Evolutionary conservation across 2,113 vertebrate genomes (phyloP).

Genomic region (Helogale parvula): DNA sequence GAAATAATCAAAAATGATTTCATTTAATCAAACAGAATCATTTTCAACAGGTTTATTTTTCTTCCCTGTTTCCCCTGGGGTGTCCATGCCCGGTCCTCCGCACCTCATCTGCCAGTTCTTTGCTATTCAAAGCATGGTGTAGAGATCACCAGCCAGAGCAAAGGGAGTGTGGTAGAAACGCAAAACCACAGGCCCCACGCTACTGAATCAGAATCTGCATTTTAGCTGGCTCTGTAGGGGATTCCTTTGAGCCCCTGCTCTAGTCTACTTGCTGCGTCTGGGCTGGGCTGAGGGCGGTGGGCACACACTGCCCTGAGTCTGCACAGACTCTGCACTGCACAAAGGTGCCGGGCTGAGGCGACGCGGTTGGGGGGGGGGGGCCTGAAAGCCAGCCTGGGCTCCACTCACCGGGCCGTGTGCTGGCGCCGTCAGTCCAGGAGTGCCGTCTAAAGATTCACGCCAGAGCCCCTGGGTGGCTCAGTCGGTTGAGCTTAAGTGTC

Average conservation of each 20-base stretch:
- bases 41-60: neutral
- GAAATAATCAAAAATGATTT: slow-evolving; percentile 11
- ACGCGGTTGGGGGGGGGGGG: neutral
- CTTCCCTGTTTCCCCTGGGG: neutral
- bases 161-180: neutral
- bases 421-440: neutral
- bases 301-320: rapidly evolving
- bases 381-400: neutral
- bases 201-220: neutral
- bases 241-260: neutral
- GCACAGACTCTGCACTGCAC: neutral
- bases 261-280: neutral
- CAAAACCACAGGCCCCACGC: neutral
- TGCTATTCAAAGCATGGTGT: neutral
- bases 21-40: neutral
- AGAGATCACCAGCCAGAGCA: neutral
- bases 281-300: neutral
- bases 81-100: neutral
- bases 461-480: too few relatives aligned
- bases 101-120: neutral
- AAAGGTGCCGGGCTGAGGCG: neutral
- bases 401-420: neutral
- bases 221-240: neutral
- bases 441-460: neutral
- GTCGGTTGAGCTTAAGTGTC: too few relatives aligned